A percentile compares a stretch with the other conserved stretches of the same genome.
Evolutionary conservation across 2,888 invertebrate genomes (phyloP).

Genomic region (Tyria jacobaeae): DNA sequence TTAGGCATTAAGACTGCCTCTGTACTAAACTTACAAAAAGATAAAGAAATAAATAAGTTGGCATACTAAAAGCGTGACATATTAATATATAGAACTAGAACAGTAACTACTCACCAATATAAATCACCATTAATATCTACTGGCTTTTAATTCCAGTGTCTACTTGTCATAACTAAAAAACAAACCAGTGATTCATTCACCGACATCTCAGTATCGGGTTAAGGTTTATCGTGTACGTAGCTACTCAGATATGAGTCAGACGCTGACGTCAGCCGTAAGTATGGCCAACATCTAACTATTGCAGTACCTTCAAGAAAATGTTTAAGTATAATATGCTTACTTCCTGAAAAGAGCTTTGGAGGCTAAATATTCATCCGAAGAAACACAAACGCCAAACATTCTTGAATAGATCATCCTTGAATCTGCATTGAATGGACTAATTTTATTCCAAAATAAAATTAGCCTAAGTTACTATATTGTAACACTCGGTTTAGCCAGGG

Average conservation of each 20-base stretch:
- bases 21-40: too few species aligned
- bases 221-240: not conserved
- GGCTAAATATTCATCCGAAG: not conserved
- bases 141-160: not conserved
- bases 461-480: too few species aligned
- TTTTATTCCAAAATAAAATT: too few species aligned
- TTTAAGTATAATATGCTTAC: not conserved
- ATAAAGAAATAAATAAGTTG: too few species aligned
- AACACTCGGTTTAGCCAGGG: too few species aligned
- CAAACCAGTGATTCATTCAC: constrained; percentile 3
- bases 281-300: not conserved
- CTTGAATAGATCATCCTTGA: too few species aligned
- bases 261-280: not conserved
- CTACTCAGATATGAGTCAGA: not conserved
- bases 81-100: too few species aligned
- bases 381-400: too few species aligned
- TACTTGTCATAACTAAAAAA: too few species aligned
- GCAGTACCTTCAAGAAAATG: not conserved
- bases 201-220: not conserved
- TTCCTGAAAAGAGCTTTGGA: not conserved
- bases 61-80: too few species aligned
- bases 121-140: not conserved
- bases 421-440: too few species aligned
- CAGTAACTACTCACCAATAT: not conserved
- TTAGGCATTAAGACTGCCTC: too few species aligned